phyloP scores from a whole-genome alignment of 2,113 vertebrate genomes.

The Columba livia region DNA sequence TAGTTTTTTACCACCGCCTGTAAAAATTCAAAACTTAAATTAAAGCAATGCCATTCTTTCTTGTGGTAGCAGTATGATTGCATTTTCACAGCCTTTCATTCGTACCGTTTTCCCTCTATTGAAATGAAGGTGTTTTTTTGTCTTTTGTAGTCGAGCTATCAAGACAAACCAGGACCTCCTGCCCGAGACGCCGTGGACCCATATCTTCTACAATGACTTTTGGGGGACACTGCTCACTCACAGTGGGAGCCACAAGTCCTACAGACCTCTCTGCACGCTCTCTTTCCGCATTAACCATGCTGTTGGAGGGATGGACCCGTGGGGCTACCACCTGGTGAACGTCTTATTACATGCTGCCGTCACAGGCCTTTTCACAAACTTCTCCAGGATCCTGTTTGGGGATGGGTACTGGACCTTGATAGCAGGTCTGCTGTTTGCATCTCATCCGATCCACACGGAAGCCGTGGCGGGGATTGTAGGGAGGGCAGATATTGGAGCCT shows the following conservation, averaged over 20 bases:
- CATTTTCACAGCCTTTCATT: background rate
- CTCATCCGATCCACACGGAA: constrained; percentile 96
- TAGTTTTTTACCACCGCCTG: constrained; percentile 45
- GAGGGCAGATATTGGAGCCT: constrained; percentile 92
- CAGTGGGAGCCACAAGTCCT: constrained; percentile 98
- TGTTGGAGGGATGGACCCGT: constrained; percentile 90
- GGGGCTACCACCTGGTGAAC: constrained; percentile 95
- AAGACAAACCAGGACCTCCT: constrained; percentile 99
- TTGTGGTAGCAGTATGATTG: background rate
- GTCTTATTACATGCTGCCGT: constrained; percentile 88
- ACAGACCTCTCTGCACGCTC: constrained; percentile 94
- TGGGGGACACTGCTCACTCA: constrained; percentile 98
- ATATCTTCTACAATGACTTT: constrained; percentile 98
- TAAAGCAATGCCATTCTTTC: background rate
- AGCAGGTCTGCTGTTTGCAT: constrained; percentile 92
- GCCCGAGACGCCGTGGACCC: constrained; percentile 94
- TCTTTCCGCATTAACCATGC: constrained; percentile 95
- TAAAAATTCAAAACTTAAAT: constrained; percentile 64
- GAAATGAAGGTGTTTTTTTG: constrained; percentile 26
- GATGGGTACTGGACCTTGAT: constrained; percentile 90
- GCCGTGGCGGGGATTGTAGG: constrained; percentile 94
- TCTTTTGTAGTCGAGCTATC: constrained; percentile 91
- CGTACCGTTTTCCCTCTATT: constrained; percentile 20
- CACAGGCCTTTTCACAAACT: constrained; percentile 89
- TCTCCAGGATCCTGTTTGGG: constrained; percentile 90